A percentile compares a stretch with the other conserved stretches of the same genome.
Conservation (phyloP, 2,797 vertebrate species). For the Epinephelus awoara region DNA sequence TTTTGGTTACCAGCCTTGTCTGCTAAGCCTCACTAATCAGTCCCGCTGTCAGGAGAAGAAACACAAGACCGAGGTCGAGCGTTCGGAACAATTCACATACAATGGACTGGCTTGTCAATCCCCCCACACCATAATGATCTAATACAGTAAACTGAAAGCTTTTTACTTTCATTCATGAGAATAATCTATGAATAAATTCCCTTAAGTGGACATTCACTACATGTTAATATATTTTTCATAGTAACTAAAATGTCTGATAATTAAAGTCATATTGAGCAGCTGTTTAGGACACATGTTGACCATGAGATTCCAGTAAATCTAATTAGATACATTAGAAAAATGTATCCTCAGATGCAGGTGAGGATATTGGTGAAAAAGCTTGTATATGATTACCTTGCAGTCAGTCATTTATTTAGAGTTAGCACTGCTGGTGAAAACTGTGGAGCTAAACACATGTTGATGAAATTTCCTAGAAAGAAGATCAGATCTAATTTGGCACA, state of each 20-base stretch:
- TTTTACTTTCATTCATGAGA: not conserved
- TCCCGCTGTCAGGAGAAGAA: slow-evolving; percentile 49
- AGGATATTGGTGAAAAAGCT: not conserved
- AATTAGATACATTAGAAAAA: slow-evolving; percentile 4
- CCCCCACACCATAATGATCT: not conserved
- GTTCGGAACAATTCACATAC: slow-evolving; percentile 19
- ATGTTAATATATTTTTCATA: not conserved
- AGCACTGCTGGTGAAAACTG: not conserved
- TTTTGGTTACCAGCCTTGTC: slow-evolving; percentile 77
- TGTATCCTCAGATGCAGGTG: not conserved
- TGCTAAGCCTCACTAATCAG: slow-evolving; percentile 69
- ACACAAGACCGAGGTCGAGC: slow-evolving; percentile 39
- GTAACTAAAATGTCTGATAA: not conserved
- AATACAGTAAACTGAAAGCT: not conserved
- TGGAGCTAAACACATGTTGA: not conserved
- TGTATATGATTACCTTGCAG: not conserved
- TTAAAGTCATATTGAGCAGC: slow-evolving; percentile 6
- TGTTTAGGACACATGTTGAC: not conserved
- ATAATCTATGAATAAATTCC: not conserved
- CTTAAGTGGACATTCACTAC: not conserved
- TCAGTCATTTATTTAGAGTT: not conserved
- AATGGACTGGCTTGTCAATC: slow-evolving; percentile 29
- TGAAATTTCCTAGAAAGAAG: slow-evolving; percentile 13
- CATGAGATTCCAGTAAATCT: not conserved
- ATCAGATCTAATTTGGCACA: slow-evolving; percentile 15